Percentiles rank a stretch among this genome's conserved stretches.
These are phyloP conservation scores for Takifugu flavidus DNA, from an alignment of 2,113 vertebrate genomes.

Conservation along the genomic window DNA sequence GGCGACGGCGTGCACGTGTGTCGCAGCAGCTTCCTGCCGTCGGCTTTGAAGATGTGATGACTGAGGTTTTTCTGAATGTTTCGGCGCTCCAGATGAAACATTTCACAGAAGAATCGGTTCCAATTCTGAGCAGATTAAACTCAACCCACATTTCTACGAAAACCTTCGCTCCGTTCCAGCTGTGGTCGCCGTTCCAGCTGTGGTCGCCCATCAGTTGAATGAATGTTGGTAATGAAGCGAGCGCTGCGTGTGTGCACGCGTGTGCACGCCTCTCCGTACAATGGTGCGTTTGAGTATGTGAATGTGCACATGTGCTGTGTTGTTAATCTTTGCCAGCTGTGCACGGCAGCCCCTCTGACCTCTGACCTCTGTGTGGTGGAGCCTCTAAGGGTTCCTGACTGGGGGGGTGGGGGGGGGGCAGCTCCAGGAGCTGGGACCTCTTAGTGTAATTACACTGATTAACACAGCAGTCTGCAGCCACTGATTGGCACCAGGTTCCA, in stretches of 20 bases:
- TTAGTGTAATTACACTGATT: slow-evolving; percentile 68
- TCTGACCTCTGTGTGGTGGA: slow-evolving; percentile 44
- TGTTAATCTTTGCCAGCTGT: slow-evolving; percentile 75
- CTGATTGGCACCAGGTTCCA: slow-evolving; percentile 55
- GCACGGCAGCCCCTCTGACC: slow-evolving; percentile 56
- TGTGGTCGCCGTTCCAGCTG: slow-evolving; percentile 26
- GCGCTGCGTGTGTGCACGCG: slow-evolving; percentile 27
- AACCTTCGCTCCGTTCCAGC: slow-evolving; percentile 9
- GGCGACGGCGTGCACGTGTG: slow-evolving; percentile 22
- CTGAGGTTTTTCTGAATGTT: slow-evolving; percentile 5
- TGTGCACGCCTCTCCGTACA: slow-evolving; percentile 31
- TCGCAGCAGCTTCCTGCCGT: slow-evolving; percentile 26
- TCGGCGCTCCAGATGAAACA: neutral
- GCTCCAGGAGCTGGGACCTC: slow-evolving; percentile 55
- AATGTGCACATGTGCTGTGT: slow-evolving; percentile 53
- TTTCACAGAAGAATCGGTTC: too few species aligned
- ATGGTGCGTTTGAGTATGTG: slow-evolving; percentile 59
- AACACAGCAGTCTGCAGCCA: slow-evolving; percentile 32
- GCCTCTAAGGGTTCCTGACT: slow-evolving; percentile 35
- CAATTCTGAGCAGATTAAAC: too few species aligned
- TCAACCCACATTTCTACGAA: neutral
- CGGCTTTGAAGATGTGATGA: slow-evolving; percentile 21
- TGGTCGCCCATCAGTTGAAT: slow-evolving; percentile 29
- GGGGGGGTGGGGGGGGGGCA: slow-evolving; percentile 24
- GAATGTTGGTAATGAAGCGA: slow-evolving; percentile 41